phyloP scores from a whole-genome alignment of 1,140 invertebrate genomes.

The Agrilus planipennis region DNA sequence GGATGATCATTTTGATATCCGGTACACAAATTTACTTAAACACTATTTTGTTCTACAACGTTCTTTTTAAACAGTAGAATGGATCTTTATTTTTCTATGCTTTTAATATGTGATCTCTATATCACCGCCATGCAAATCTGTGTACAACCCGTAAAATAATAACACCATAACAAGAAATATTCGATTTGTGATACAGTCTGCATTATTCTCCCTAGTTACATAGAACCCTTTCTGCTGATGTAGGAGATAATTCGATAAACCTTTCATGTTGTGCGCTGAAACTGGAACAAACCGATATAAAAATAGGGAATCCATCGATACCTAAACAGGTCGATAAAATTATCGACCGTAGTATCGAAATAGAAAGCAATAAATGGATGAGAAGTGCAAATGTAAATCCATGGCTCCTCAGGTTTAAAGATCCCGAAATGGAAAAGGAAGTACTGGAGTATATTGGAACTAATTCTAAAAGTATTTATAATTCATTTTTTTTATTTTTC shows the following conservation, averaged over 20 bases:
- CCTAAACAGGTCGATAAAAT: slow-evolving; percentile 72
- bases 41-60: no score
- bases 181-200: no score
- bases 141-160: neutral
- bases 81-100: no score
- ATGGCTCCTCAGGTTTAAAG: slow-evolving; percentile 78
- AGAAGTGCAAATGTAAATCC: slow-evolving; percentile 73
- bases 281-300: slow-evolving; percentile 10
- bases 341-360: slow-evolving; percentile 82
- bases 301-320: slow-evolving; percentile 20
- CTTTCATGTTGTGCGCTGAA: no score
- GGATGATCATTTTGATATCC: no score
- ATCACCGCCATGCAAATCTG: neutral
- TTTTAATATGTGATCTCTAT: neutral
- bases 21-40: no score
- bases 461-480: slow-evolving; percentile 1
- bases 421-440: slow-evolving; percentile 48
- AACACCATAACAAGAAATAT: neutral
- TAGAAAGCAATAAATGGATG: slow-evolving; percentile 86
- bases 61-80: no score
- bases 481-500: slow-evolving; percentile 23
- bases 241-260: no score
- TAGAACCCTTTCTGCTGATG: no score
- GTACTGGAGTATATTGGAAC: slow-evolving; percentile 6
- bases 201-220: no score